A percentile compares a stretch with the other conserved stretches of the same genome.
Conservation (phyloP, 2,797 vertebrate genomes). For the Pseudochaenichthys georgianus region DNA sequence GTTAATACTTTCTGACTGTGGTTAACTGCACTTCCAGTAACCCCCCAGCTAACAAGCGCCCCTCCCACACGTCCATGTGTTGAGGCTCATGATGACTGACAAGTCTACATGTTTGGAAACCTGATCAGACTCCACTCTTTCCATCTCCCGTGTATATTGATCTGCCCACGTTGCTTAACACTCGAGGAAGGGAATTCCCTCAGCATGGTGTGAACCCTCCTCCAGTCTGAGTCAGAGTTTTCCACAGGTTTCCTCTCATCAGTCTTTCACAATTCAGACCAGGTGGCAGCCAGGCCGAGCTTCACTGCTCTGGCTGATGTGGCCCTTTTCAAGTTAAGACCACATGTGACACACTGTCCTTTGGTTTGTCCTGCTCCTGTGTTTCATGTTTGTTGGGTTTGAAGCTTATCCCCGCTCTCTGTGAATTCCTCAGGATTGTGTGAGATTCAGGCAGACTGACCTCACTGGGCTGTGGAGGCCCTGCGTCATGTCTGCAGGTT, state of each 20-base stretch:
- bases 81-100: constrained; percentile 27
- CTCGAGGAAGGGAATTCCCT: constrained; percentile 58
- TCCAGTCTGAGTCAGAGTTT: constrained; percentile 55
- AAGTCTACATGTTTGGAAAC: constrained; percentile 57
- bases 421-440: constrained; percentile 66
- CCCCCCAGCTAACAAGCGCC: constrained; percentile 7
- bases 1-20: constrained; percentile 30
- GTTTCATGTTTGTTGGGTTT: constrained; percentile 38
- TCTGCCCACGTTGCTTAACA: constrained; percentile 16
- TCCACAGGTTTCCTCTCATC: constrained; percentile 45
- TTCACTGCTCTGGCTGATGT: constrained; percentile 29
- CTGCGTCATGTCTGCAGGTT: constrained; percentile 37
- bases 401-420: constrained; percentile 6
- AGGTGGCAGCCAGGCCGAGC: constrained; percentile 53
- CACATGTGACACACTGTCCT: constrained; percentile 20
- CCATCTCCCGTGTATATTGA: constrained; percentile 35
- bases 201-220: constrained; percentile 11
- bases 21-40: constrained; percentile 46
- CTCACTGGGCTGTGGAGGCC: constrained; percentile 25
- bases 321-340: constrained; percentile 7
- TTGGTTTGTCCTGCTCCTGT: constrained; percentile 15
- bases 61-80: constrained; percentile 5
- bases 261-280: constrained; percentile 20
- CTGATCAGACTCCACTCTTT: constrained; percentile 40
- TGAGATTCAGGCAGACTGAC: constrained; percentile 58